Evolutionary conservation across 2,888 invertebrate species (phyloP), one percentile per base, ranked within the genome.

Genomic region (Drosophila fulvimacula): DNA sequence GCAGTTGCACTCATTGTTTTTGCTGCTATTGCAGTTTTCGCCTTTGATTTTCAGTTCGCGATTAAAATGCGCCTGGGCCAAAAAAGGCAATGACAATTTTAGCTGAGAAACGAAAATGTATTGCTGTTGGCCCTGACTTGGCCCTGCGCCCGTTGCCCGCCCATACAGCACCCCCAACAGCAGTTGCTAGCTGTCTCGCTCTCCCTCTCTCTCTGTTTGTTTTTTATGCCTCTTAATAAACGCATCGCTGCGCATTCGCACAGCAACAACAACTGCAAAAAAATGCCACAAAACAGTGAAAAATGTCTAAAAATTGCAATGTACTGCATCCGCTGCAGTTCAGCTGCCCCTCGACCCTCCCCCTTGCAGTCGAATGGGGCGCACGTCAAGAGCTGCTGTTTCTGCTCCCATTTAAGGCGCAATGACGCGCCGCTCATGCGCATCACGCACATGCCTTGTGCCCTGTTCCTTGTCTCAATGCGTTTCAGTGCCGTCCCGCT

Each of bases 391-490:
- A 75, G 68, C 66, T 74, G 67, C 69, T 65, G 67, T 69, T 63
- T 73, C 72, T 80, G 76, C 71, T 87, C 80, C 88, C 89, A 88
- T 88, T 88, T 88, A 89, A 78, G 88, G 88, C 82, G 82, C 84
- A 80, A 81, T 85, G 82, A 85, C 74, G 82, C 81, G 79, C 76
- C 81, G 81, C 89, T 85, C 86, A 88, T 86, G 84, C 88, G 82
- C 85, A 81, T 82, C 87, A 82, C 83, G 81, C 84, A 83, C 86
- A 79, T 81, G 73, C 73, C 77, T 68, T 55, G 58, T 48, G 58
- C 56, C 44, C 49, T 55, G 58, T 60, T 62, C 56, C 44, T 55
- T 58, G 58, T 60, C 34, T 34, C 51, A 32, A 32, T 57, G 42
- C 63, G 10, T 48, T 11, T n/a, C 11, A 21, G 44, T 24, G 42